phyloP scores from a whole-genome alignment of 2,113 vertebrate species.

The Menura novaehollandiae region DNA sequence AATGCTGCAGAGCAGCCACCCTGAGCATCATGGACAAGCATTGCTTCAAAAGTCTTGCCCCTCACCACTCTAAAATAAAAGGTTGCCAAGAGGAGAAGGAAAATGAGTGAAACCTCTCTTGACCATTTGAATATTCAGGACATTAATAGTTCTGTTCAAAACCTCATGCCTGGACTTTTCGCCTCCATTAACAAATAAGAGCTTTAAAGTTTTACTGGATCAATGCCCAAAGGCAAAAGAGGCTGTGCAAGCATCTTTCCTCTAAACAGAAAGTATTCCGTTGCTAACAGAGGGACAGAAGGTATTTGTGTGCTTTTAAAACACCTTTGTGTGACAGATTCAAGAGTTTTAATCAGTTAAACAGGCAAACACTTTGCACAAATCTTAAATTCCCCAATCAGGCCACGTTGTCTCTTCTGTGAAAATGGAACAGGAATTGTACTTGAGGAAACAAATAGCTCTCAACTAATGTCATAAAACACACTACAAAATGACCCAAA shows the following conservation, averaged over 20 bases:
- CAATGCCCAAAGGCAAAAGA: background rate
- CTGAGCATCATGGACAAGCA: background rate
- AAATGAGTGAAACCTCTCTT: background rate
- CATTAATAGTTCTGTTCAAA: conserved; percentile 20
- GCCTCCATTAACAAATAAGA: background rate
- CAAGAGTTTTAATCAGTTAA: background rate
- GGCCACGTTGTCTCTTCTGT: background rate
- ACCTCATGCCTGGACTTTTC: background rate
- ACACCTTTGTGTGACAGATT: background rate
- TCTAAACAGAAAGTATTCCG: background rate
- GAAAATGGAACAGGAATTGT: background rate
- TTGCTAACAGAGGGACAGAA: background rate
- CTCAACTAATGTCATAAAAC: background rate
- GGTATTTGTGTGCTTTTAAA: background rate
- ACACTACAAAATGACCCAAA: background rate
- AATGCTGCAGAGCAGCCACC: background rate
- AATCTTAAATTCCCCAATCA: background rate
- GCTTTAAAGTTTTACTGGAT: background rate
- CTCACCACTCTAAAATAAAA: conserved; percentile 1
- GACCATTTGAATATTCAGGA: background rate
- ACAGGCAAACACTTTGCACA: background rate
- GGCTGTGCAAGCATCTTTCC: background rate
- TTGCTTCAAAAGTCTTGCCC: background rate
- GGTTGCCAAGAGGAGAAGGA: background rate
- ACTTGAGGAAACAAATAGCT: background rate